Conservation (phyloP, 2,797 vertebrate genomes). For the Cryptoprocta ferox region DNA sequence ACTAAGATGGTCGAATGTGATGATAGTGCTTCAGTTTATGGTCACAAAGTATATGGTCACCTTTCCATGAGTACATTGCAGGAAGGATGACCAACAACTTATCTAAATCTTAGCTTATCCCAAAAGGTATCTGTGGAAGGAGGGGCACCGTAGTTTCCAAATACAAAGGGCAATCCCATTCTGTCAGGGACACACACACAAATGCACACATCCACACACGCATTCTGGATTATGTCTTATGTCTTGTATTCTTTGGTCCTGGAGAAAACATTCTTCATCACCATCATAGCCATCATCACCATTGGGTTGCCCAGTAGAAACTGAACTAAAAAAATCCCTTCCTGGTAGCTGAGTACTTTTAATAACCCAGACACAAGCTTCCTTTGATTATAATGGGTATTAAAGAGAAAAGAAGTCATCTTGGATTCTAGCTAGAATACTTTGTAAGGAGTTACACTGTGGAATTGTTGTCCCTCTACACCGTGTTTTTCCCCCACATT, state of each 20-base stretch:
- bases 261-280: background rate
- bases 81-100: background rate
- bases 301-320: background rate
- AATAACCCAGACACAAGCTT: background rate
- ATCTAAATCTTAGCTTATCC: background rate
- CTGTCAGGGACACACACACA: background rate
- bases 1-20: background rate
- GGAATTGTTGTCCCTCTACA: background rate
- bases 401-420: background rate
- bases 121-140: background rate
- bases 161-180: background rate
- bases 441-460: background rate
- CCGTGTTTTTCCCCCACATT: background rate
- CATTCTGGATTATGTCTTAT: background rate
- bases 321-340: background rate
- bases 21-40: background rate
- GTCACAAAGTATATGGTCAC: background rate
- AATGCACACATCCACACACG: rapidly evolving
- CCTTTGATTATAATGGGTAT: background rate
- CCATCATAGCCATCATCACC: background rate
- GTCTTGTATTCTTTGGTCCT: background rate
- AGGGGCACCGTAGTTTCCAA: background rate
- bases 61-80: background rate
- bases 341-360: background rate
- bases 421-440: background rate